A percentile compares a stretch with the other conserved stretches of the same genome.
phyloP scores from a whole-genome alignment of 2,888 invertebrate species.

The Clostera curtula region DNA sequence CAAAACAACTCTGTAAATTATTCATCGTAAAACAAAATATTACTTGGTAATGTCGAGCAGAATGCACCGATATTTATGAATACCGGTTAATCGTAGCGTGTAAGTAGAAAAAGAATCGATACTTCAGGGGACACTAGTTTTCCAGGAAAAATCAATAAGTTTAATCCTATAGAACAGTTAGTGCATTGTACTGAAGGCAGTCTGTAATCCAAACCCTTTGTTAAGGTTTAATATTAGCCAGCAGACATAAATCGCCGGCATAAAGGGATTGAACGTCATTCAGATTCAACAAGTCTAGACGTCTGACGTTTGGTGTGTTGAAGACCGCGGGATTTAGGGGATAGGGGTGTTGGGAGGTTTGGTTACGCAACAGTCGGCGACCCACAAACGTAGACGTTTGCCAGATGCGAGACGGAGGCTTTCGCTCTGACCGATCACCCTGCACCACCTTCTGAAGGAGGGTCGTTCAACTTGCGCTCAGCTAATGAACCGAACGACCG shows the following conservation, averaged over 20 bases:
- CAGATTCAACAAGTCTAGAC: slow-evolving; percentile 53
- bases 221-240: neutral
- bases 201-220: too few species aligned
- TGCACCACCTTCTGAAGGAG: slow-evolving; percentile 45
- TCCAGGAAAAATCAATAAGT: slow-evolving; percentile 29
- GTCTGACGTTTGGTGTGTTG: slow-evolving; percentile 32
- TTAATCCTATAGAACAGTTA: slow-evolving; percentile 6
- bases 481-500: slow-evolving; percentile 24
- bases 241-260: slow-evolving; percentile 6
- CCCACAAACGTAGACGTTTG: slow-evolving; percentile 44
- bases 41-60: too few species aligned
- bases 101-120: slow-evolving; percentile 20
- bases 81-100: too few species aligned
- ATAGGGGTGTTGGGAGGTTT: slow-evolving; percentile 24
- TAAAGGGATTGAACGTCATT: slow-evolving; percentile 18
- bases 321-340: slow-evolving; percentile 27
- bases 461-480: slow-evolving; percentile 44
- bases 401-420: slow-evolving; percentile 48
- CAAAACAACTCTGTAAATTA: too few species aligned
- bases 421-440: slow-evolving; percentile 51
- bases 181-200: neutral
- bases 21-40: too few species aligned
- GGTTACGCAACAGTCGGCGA: slow-evolving; percentile 46
- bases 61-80: slow-evolving; percentile 6
- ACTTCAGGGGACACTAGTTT: slow-evolving; percentile 22